Conservation (phyloP, 2,113 vertebrate genomes). For the Pangasianodon hypophthalmus region DNA sequence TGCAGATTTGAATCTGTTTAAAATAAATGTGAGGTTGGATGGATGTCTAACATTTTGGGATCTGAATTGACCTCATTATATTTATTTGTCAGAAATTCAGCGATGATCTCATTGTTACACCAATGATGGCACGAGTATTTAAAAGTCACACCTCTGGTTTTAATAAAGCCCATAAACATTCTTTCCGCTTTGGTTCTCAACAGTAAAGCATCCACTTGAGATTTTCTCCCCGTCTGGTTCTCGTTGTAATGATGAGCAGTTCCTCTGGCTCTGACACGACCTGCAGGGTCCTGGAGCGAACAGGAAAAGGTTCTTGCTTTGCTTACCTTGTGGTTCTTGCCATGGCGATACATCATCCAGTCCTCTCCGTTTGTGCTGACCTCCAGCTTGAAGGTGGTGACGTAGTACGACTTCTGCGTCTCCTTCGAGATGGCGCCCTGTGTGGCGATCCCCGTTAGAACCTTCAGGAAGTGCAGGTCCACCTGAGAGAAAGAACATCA, state of each 20-base stretch:
- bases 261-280: neutral
- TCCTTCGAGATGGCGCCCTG: conserved; percentile 95
- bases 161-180: neutral
- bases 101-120: too few species aligned
- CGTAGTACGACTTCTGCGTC: conserved; percentile 90
- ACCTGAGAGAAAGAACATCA: conserved; percentile 73
- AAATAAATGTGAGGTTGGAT: too few species aligned
- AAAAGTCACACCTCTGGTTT: neutral
- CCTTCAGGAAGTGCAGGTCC: conserved; percentile 93
- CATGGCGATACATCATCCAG: conserved; percentile 97
- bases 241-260: neutral
- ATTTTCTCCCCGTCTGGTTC: neutral
- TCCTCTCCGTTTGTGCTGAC: conserved; percentile 98
- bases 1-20: too few species aligned
- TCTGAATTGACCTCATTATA: too few species aligned
- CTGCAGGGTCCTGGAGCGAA: neutral
- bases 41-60: too few species aligned
- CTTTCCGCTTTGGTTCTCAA: too few species aligned
- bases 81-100: too few species aligned
- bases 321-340: conserved; percentile 95
- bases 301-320: neutral
- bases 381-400: conserved; percentile 94
- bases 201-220: neutral
- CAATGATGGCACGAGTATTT: too few species aligned
- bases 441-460: conserved; percentile 91